Base-by-base conservation (phyloP, 2,113 vertebrate genomes). In the Astur gentilis region DNA sequence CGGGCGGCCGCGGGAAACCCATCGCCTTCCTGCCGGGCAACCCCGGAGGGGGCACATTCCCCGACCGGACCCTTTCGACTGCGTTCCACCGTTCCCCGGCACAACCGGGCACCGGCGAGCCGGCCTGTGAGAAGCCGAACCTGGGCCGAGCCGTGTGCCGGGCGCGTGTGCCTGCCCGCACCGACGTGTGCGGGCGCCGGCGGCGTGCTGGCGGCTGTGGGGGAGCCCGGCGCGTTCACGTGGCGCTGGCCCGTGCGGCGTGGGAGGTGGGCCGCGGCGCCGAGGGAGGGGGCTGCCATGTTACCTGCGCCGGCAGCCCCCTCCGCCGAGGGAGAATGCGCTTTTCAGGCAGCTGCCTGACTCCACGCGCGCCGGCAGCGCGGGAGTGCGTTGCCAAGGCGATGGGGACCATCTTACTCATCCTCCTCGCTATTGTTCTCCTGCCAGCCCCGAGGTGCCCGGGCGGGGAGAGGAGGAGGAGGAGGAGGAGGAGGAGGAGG, bases 341-440 rank as follows among this genome's bases (percentile, higher is more conserved):
- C 86, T 95, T 95, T 93, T 93, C 94, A 96, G 95, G 96, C 95
- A 96, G 94, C 96, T 94, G 92, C 94, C 94, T 95, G 95, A 83
- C 80, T 97, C 96, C 86, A 83, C 34, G 72, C 34, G 21, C 85
- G 75, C 82, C 38, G 52, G 93, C 91, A 96, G 95, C 80, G 95
- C 95, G 92, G 96, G 96, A 96, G 96, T 89, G 93, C 72, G 96
- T 97, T 97, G 94, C 96, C 96, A 97, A 95, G 96, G 96, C 94
- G 0, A 97, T 97, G 93, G 96, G 96, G 95, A 97, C 96, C 96
- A 97, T 97, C 95, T 97, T 97, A 97, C 96, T 96, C 96, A 97
- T 97, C 96, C 96, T 97, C 91, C 96, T 93, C 89, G 64, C 95
- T 97, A 97, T 97, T 97, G 96, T 97, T 97, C 93, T 97, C 91